Percentiles rank a stretch among this genome's conserved stretches.
Conservation (phyloP, 1,140 invertebrate species). For the Calliopsis andreniformis region DNA sequence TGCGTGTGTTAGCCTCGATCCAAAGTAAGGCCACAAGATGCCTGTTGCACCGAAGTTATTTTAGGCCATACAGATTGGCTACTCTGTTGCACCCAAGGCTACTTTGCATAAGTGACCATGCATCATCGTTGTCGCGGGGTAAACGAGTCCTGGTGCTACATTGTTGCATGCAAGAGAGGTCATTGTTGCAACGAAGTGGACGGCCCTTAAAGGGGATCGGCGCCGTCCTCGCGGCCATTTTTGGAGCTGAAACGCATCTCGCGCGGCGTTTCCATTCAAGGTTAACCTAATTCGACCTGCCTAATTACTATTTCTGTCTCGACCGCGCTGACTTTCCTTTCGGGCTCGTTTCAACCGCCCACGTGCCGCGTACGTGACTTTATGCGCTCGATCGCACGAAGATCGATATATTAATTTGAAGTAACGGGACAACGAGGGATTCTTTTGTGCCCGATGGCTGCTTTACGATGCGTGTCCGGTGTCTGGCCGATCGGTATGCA, state of each 20-base stretch:
- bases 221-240: slow-evolving; percentile 29
- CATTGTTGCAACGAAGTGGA: background rate
- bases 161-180: too few species aligned
- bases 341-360: slow-evolving; percentile 50
- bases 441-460: slow-evolving; percentile 24
- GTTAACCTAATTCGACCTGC: slow-evolving; percentile 59
- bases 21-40: too few species aligned
- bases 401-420: slow-evolving; percentile 56
- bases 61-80: too few species aligned
- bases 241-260: slow-evolving; percentile 32
- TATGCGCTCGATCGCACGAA: slow-evolving; percentile 36
- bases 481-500: background rate
- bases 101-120: too few species aligned
- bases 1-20: too few species aligned
- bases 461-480: slow-evolving; percentile 32
- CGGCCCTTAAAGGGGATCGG: too few species aligned
- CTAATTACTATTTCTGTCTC: slow-evolving; percentile 65
- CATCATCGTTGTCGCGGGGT: too few species aligned
- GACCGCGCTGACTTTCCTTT: slow-evolving; percentile 45
- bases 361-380: slow-evolving; percentile 45
- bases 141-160: too few species aligned
- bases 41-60: too few species aligned
- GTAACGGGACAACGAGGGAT: slow-evolving; percentile 44
- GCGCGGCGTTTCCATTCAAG: slow-evolving; percentile 45
- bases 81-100: too few species aligned